Conservation (phyloP, 2,113 vertebrate genomes). For the Amazona guildingii region DNA sequence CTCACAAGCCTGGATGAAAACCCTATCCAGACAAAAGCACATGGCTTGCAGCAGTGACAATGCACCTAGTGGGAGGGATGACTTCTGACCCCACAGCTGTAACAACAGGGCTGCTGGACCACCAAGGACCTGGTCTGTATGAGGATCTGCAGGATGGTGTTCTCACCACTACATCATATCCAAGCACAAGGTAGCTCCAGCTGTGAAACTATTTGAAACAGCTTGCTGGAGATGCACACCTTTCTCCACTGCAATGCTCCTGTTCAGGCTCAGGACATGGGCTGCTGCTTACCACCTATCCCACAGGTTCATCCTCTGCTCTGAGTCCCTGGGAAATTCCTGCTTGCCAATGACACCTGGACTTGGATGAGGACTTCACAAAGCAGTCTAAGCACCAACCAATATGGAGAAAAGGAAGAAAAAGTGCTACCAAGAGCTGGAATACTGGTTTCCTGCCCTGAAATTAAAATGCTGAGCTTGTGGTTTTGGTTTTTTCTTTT, state of each 20-base stretch:
- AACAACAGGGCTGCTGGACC: neutral
- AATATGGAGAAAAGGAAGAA: fast-evolving
- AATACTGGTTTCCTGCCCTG: neutral
- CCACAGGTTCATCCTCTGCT: neutral
- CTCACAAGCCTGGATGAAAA: neutral
- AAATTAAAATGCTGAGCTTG: neutral
- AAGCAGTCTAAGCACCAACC: neutral
- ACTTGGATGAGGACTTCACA: neutral
- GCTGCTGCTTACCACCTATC: neutral
- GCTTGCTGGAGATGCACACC: neutral
- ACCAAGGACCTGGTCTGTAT: neutral
- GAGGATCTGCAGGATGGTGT: neutral
- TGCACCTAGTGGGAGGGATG: fast-evolving
- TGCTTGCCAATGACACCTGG: neutral
- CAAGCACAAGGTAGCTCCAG: neutral
- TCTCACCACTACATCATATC: fast-evolving
- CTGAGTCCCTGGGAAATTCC: neutral
- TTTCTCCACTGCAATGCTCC: neutral
- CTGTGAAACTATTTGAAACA: neutral
- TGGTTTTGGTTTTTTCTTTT: neutral
- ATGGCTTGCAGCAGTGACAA: fast-evolving
- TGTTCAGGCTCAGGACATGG: fast-evolving
- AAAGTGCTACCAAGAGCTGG: neutral
- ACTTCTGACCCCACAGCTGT: neutral
- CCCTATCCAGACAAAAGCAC: fast-evolving